Evolutionary conservation across 2,888 invertebrate genomes (phyloP).

Genomic region (Tipula confusa): DNA sequence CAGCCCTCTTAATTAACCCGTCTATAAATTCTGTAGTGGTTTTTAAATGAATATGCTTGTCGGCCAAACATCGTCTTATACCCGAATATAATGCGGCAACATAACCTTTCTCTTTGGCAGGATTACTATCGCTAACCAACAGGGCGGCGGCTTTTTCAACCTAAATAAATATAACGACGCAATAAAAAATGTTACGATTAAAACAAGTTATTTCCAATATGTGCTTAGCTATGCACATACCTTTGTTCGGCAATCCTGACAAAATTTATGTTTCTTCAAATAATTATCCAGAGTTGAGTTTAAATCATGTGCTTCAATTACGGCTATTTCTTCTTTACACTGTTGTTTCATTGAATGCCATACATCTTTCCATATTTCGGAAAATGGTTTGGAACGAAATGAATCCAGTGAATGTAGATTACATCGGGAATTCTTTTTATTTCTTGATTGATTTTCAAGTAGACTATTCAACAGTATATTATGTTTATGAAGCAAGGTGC

Average conservation of each 20-base stretch:
- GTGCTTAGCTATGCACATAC: conserved; percentile 53
- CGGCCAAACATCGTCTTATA: conserved; percentile 77
- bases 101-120: conserved; percentile 83
- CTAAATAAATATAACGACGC: conserved; percentile 43
- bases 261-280: conserved; percentile 88
- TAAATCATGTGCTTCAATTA: conserved; percentile 79
- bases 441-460: conserved; percentile 74
- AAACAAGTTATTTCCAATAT: neutral
- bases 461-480: conserved; percentile 73
- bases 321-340: conserved; percentile 78
- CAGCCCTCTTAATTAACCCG: conserved; percentile 81
- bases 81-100: conserved; percentile 81
- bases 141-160: conserved; percentile 77
- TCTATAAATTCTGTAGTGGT: conserved; percentile 85
- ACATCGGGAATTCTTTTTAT: conserved; percentile 86
- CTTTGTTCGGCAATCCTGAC: conserved; percentile 89
- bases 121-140: conserved; percentile 77
- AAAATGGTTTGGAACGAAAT: conserved; percentile 68
- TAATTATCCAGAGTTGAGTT: conserved; percentile 85
- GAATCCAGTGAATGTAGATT: conserved; percentile 86
- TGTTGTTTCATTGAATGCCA: conserved; percentile 80
- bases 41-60: conserved; percentile 83
- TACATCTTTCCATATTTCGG: conserved; percentile 73
- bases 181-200: neutral
- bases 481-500: conserved; percentile 80